Evolutionary conservation across 1,140 invertebrate genomes (phyloP).

Genomic region (Drosophila carrolli): DNA sequence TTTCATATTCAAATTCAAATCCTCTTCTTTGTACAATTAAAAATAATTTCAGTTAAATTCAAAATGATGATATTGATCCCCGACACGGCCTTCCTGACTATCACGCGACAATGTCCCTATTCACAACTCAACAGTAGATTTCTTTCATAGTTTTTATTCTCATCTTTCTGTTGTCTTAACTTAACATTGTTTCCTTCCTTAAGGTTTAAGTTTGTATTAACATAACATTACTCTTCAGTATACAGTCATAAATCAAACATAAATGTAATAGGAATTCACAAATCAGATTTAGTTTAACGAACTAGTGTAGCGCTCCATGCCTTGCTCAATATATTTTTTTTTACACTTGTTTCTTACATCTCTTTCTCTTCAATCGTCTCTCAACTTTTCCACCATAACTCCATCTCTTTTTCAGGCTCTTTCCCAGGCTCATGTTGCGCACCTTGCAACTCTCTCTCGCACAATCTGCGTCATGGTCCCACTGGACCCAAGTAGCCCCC

Average conservation of each 20-base stretch:
- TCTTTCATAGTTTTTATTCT: too few relatives aligned
- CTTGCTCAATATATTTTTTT: background rate
- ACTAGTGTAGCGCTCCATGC: background rate
- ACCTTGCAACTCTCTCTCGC: background rate
- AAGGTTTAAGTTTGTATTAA: background rate
- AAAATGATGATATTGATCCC: too few relatives aligned
- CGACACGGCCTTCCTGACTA: too few relatives aligned
- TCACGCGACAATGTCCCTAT: too few relatives aligned
- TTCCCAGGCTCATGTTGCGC: background rate
- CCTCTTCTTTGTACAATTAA: too few relatives aligned
- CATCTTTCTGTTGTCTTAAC: background rate
- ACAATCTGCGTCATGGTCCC: conserved; percentile 1
- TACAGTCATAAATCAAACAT: background rate
- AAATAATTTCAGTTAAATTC: too few relatives aligned
- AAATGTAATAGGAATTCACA: background rate
- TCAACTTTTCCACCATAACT: background rate
- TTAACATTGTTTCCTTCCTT: conserved; percentile 4
- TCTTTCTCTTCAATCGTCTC: background rate
- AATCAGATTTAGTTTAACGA: background rate
- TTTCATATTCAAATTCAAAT: too few relatives aligned
- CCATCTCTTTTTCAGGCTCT: background rate
- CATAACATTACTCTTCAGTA: background rate
- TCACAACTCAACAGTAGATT: too few relatives aligned
- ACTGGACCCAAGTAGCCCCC: background rate
- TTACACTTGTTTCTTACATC: background rate